Base-by-base conservation (phyloP, 1,140 invertebrate genomes). In the Drosophila nikananu region DNA sequence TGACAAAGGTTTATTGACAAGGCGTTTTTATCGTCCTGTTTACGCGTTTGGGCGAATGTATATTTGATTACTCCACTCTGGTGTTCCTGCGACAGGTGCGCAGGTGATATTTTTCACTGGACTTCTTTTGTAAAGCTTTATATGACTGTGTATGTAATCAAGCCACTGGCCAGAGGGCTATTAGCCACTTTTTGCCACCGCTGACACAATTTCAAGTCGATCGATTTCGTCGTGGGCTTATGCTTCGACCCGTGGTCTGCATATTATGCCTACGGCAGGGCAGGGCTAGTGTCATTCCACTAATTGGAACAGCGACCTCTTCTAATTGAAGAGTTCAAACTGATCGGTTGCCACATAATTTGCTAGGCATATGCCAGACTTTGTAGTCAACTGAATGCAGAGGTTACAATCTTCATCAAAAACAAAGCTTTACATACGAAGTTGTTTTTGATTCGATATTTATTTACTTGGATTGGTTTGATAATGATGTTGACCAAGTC, bases 261-360 rank as follows among this genome's bases (percentile, higher is more conserved):
- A 68, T 64, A 46, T 80, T 67, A 70, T 72, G 76, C 42, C 49
- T 76, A 76, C 49, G 42, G 52, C 52, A 42, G 19, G 57, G 49
- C 54, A 51, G n/a, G 62, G 57, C 48, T 25, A 21, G 41, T 52
- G 32, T 30, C 54, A 61, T 10, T 41, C 35, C 49, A 30, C 54
- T 84, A 90, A 90, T 90, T 90, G 81, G 64, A 72, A 62, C 62
- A 72, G 63, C 66, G 80, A 90, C 82, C 86, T 82, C 48, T 68
- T 27, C 55, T 59, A 77, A 91, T 86, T 91, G 72, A 71, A 82
- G 67, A 77, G 86, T 86, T 90, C 80, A 91, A 73, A 71, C 59
- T 66, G 61, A 64, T 71, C 55, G 51, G 41, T 25, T 58, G 30
- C 54, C 42, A 60, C 58, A 67, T 32, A 54, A 57, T 32, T 51